Percentiles rank a stretch among this genome's conserved stretches.
These are phyloP conservation scores for Polyommatus icarus DNA, from an alignment of 2,888 invertebrate genomes.

Conservation along the genomic window DNA sequence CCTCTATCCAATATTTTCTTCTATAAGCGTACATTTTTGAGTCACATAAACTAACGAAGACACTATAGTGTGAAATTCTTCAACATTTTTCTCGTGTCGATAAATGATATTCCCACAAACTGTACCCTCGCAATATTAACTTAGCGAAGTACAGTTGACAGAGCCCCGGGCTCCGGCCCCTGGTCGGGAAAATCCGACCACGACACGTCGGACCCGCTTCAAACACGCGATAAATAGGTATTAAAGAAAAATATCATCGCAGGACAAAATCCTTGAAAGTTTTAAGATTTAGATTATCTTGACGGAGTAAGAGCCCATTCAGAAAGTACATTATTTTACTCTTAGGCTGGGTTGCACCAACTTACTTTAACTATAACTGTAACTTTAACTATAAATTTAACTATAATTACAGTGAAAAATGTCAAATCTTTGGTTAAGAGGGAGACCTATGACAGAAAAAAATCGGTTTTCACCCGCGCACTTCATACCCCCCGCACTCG, in stretches of 20 bases:
- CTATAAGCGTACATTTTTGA: background rate
- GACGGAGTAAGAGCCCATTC: background rate
- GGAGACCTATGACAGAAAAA: too few species aligned
- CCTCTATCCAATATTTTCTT: too few species aligned
- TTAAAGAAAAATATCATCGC: conserved; percentile 13
- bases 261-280: background rate
- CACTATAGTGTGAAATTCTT: background rate
- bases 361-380: too few species aligned
- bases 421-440: too few species aligned
- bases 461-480: too few species aligned
- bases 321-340: background rate
- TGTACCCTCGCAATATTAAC: conserved; percentile 14
- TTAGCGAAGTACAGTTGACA: conserved; percentile 14
- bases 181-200: background rate
- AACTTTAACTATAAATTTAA: too few species aligned
- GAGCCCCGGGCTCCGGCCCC: background rate
- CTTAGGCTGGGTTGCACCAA: too few species aligned
- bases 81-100: background rate
- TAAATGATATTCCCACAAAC: conserved; percentile 17
- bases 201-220: conserved; percentile 27
- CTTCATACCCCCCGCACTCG: too few species aligned
- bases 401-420: too few species aligned
- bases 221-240: background rate
- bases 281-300: background rate
- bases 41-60: background rate